A percentile compares a stretch with the other conserved stretches of the same genome.
Conservation (phyloP, 1,140 invertebrate genomes). For the Drosophila dunni region DNA sequence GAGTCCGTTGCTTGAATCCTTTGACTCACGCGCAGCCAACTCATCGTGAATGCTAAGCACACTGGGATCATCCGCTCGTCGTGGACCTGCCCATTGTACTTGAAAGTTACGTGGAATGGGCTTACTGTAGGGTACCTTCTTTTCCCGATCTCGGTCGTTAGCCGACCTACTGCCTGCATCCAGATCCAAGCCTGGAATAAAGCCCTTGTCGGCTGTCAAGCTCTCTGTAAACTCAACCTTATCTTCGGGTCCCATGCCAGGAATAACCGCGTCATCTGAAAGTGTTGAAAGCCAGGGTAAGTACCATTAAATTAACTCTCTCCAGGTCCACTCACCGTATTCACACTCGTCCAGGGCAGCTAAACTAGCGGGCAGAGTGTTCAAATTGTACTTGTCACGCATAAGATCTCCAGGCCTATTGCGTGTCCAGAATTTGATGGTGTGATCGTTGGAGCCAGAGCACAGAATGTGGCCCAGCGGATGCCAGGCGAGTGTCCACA, state of each 20-base stretch:
- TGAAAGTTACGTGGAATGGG: conserved; percentile 98
- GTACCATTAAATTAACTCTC: too few relatives aligned
- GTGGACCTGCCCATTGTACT: conserved; percentile 96
- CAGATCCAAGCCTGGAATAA: conserved; percentile 95
- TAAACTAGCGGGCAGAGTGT: conserved; percentile 92
- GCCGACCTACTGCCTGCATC: conserved; percentile 87
- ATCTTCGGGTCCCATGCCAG: conserved; percentile 95
- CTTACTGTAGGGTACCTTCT: conserved; percentile 96
- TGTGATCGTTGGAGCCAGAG: conserved; percentile 99
- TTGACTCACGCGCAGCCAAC: conserved; percentile 74
- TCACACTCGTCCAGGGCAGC: conserved; percentile 90
- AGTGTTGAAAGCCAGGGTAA: not conserved
- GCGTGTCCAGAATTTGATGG: conserved; percentile 99
- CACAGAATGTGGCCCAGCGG: conserved; percentile 99
- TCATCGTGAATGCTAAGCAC: conserved; percentile 76
- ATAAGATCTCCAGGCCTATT: conserved; percentile 99
- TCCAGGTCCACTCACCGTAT: conserved; percentile 85
- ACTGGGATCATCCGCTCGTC: conserved; percentile 84
- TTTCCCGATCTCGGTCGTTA: conserved; percentile 89
- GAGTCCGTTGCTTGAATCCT: conserved; percentile 87
- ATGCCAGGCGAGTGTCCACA: conserved; percentile 99
- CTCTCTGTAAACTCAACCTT: conserved; percentile 89
- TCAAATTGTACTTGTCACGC: conserved; percentile 98
- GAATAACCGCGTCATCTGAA: conserved; percentile 92
- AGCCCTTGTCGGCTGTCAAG: conserved; percentile 86